These are phyloP conservation scores for Bovichtus variegatus DNA, from an alignment of 2,797 vertebrate genomes.

Conservation along the genomic window DNA sequence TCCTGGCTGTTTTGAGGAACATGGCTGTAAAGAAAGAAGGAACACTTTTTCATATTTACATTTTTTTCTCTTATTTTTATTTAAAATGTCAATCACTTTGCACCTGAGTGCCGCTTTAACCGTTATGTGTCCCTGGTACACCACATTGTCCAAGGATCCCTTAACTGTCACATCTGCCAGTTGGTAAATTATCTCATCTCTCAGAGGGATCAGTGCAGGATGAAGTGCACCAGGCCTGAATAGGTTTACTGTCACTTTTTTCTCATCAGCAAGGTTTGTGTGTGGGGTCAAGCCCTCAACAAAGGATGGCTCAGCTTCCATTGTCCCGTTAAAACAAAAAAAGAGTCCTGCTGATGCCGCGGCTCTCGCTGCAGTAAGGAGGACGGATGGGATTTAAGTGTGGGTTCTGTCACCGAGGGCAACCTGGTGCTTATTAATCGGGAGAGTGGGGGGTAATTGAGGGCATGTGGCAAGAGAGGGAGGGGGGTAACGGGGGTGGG, in stretches of 20 bases:
- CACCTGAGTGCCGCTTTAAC: background rate
- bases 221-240: slow-evolving; percentile 70
- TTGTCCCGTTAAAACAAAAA: slow-evolving; percentile 83
- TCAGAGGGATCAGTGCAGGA: slow-evolving; percentile 57
- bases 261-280: slow-evolving; percentile 70
- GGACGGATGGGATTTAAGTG: slow-evolving; percentile 81
- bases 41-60: background rate
- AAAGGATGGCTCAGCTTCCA: slow-evolving; percentile 71
- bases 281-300: slow-evolving; percentile 74
- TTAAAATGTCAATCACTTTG: background rate
- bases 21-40: background rate
- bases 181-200: slow-evolving; percentile 50
- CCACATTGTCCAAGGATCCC: background rate
- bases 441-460: slow-evolving; percentile 43
- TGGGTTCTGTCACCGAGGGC: slow-evolving; percentile 81
- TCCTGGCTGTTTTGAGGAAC: background rate
- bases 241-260: slow-evolving; percentile 80
- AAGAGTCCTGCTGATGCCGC: slow-evolving; percentile 73
- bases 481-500: slow-evolving; percentile 45
- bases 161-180: slow-evolving; percentile 59
- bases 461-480: slow-evolving; percentile 29
- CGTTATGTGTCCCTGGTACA: background rate
- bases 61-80: background rate
- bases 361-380: slow-evolving; percentile 62
- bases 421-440: slow-evolving; percentile 83